Evolutionary conservation across 2,888 invertebrate species (phyloP), one percentile per base, ranked within the genome.

Genomic region (Leptopilina syphax): DNA sequence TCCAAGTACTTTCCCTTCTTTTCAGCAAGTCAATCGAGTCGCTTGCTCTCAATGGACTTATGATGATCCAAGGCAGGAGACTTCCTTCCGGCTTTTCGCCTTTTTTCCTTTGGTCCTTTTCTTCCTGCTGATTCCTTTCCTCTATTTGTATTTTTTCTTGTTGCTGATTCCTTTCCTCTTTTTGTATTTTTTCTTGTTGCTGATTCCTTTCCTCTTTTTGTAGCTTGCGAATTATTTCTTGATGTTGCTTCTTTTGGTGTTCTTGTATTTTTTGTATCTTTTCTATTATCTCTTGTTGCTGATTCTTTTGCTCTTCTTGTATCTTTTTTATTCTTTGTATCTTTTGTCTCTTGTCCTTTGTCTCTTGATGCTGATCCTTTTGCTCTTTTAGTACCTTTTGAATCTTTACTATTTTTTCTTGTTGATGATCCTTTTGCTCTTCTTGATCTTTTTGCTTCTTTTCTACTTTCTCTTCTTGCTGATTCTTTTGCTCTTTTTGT

Each of bases 221-320:
- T 18, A 18, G 8, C 8, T n/a, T 8, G 3, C 13, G 7, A 3
- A 10, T 9, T 57, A n/a, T n/a, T 57, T 6, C 50, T 8, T 54
- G 18, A 0, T 18, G 18, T 85, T 83, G 60, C 60, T 76, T 41
- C 18, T 57, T 57, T 57, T 57, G n/a, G 1, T 18, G 18, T 18
- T 18, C 18, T 18, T 18, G 18, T 18, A 18, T 18, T 18, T 18
- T 18, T 18, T 18, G 18, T 18, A 18, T 18, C 18, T 18, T 18
- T 18, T 18, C 18, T 18, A 18, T 18, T 18, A 18, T 18, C n/a
- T 13, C 57, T n/a, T 13, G 13, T 6, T 57, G 13, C n/a, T 57
- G 73, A 34, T 70, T 54, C 77, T 81, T 81, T 80, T 78, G 44
- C 44, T 80, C 78, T 80, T 77, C 79, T 54, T 79, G 70, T 27